Evolutionary conservation across 2,888 invertebrate species (phyloP), one percentile per base, ranked within the genome.

Genomic region (Netelia virgata): DNA sequence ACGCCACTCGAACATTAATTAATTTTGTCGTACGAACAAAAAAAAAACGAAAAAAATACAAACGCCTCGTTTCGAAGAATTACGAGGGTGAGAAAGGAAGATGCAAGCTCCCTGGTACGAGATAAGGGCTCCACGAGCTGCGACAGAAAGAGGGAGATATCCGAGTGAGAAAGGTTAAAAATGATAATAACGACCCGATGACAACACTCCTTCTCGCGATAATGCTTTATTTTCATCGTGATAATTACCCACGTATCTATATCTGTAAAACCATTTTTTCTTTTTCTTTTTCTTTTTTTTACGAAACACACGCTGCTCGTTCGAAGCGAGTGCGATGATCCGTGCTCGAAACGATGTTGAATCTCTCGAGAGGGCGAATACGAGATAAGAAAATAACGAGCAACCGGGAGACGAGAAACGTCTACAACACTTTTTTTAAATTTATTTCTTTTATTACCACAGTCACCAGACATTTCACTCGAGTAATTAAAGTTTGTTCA

Each of bases 121-220:
- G 80, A 83, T 83, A 83, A 80, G 75, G 20, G n/a, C 20, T 63
- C 28, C 53, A 55, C 55, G 69, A 20, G 74, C 18, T 43, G 16
- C n/a, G 43, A 57, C 9, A 14, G 36, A 47, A 9, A 66, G 55
- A 43, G 18, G 47, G 50, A 47, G 63, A 78, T 63, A 70, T 41
- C 16, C 28, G 55, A 77, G 73, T 43, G 81, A 73, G 76, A 73
- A 66, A 77, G 73, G 81, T 84, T 81, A 77, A 74, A 74, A 77
- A 78, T 64, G 77, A 84, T 84, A 82, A 74, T 74, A 74, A 77
- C 57, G 69, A 78, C 69, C 74, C 81, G 69, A 81, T 81, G 84
- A 78, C 77, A 74, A 84, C 84, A 82, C 69, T 81, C 64, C 72
- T 77, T 77, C 63, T 43, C 73, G 8, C 70, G 84, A 84, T 84